Percentiles rank a stretch among this genome's conserved stretches.
Conservation (phyloP, 2,888 invertebrate genomes). For the Leptinotarsa juncta region DNA sequence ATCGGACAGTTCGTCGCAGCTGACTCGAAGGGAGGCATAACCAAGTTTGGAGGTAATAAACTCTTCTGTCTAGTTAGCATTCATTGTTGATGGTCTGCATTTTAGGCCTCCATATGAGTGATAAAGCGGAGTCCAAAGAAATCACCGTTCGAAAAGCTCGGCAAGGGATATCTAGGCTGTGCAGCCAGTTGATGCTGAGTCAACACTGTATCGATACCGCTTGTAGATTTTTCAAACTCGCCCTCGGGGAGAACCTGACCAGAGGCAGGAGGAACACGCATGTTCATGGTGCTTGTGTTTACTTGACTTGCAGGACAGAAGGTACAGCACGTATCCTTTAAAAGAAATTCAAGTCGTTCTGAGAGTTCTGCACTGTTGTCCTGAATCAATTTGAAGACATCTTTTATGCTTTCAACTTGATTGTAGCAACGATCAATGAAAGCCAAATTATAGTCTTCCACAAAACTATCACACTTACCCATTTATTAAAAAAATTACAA, state of each 20-base stretch:
- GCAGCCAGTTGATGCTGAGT: slow-evolving; percentile 88
- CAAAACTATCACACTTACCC: no score
- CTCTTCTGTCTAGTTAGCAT: slow-evolving; percentile 11
- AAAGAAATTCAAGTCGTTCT: no score
- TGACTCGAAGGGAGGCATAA: slow-evolving; percentile 87
- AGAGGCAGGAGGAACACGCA: slow-evolving; percentile 90
- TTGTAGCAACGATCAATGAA: no score
- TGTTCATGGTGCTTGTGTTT: slow-evolving; percentile 96
- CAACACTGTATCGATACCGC: slow-evolving; percentile 94
- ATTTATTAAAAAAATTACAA: no score
- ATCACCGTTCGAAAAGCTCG: slow-evolving; percentile 90
- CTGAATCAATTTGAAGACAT: no score
- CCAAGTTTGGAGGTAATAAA: slow-evolving; percentile 81
- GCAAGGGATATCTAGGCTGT: slow-evolving; percentile 85
- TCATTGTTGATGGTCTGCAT: background rate
- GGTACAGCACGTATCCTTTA: slow-evolving; percentile 85
- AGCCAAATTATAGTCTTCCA: no score
- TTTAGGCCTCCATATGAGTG: slow-evolving; percentile 80
- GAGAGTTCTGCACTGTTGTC: no score
- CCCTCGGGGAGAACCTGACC: slow-evolving; percentile 84
- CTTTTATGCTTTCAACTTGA: no score
- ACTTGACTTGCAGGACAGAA: slow-evolving; percentile 95
- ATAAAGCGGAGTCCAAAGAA: slow-evolving; percentile 91
- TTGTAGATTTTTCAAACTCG: slow-evolving; percentile 94
- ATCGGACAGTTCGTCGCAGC: slow-evolving; percentile 94